Evolutionary conservation across 2,888 invertebrate genomes (phyloP), one percentile per base, ranked within the genome.

Genomic region (Platycheirus rosarum): DNA sequence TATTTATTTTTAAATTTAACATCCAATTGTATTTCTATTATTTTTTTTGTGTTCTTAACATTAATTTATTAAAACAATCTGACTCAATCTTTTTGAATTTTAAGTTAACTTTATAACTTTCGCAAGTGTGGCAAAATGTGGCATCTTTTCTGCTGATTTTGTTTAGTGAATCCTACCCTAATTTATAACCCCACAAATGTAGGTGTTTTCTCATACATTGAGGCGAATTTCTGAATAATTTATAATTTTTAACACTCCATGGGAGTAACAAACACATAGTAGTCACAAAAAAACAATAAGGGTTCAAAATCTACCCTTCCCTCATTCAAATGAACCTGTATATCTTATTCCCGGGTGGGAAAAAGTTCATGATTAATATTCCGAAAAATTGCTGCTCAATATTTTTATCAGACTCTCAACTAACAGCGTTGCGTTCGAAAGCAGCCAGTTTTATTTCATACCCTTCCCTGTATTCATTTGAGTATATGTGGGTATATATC

Each of bases 311-410:
- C n/a, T 4, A 23, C 29, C 48, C n/a, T 23, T 23, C 23, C 2
- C n/a, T n/a, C 4, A 29, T 60, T 60, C 4, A 29, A 16, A 42
- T 51, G 13, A 37, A 75, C n/a, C 20, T 35, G 18, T 37, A 53
- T 46, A 53, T 46, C 42, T 29, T 46, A 63, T 49, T 79, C 78
- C 74, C 74, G 48, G n/a, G 63, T 69, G 69, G 23, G 37, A 79
- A 79, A 79, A 69, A 75, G 63, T 69, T 79, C 69, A 63, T 79
- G 74, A 74, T 79, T 74, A 79, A 79, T 79, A 69, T 48, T 46
- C 62, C 32, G 35, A 74, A 62, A 78, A 53, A 78, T 55, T 68
- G 65, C 73, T 63, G 48, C 32, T 74, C 68, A 63, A 69, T 74
- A 55, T 46, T 69, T 79, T 74, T 69, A 73, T 74, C 62, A 37